Conservation (phyloP, 1,140 invertebrate genomes). For the Bombus turneri region DNA sequence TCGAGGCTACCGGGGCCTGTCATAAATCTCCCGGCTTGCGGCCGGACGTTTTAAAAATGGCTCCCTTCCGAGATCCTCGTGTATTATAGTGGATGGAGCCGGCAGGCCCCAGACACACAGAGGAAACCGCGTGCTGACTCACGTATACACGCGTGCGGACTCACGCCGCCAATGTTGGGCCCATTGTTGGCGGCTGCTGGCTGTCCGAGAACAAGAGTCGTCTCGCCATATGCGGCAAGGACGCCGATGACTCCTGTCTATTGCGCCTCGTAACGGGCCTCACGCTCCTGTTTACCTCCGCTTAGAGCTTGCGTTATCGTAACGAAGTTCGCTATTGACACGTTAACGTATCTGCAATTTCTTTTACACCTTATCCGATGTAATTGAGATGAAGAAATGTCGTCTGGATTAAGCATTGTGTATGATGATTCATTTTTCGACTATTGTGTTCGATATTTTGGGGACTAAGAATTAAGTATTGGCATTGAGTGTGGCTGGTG, state of each 20-base stretch:
- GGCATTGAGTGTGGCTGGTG: too few relatives aligned
- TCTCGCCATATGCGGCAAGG: slow-evolving; percentile 79
- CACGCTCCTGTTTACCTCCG: slow-evolving; percentile 40
- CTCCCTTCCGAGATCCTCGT: slow-evolving; percentile 56
- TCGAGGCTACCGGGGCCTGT: slow-evolving; percentile 53
- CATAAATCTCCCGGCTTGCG: slow-evolving; percentile 56
- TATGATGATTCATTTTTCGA: too few relatives aligned
- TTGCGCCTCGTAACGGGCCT: slow-evolving; percentile 69
- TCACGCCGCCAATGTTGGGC: neutral
- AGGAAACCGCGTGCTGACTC: slow-evolving; percentile 34
- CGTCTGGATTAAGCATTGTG: too few relatives aligned
- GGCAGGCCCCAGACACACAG: neutral
- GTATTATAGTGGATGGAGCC: neutral
- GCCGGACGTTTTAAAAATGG: slow-evolving; percentile 56
- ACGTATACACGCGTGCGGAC: slow-evolving; percentile 10
- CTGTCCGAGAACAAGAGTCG: slow-evolving; percentile 66
- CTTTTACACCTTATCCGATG: too few relatives aligned
- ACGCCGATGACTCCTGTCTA: slow-evolving; percentile 67
- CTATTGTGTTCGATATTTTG: too few relatives aligned
- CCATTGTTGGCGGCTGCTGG: slow-evolving; percentile 47
- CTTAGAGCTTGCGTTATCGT: slow-evolving; percentile 9
- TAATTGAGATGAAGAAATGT: too few relatives aligned
- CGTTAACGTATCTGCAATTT: too few relatives aligned
- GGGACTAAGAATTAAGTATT: too few relatives aligned
- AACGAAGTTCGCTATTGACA: neutral